Evolutionary conservation across 2,888 invertebrate species (phyloP), one percentile per base, ranked within the genome.

Genomic region (Vannuccia rotundouncinata): DNA sequence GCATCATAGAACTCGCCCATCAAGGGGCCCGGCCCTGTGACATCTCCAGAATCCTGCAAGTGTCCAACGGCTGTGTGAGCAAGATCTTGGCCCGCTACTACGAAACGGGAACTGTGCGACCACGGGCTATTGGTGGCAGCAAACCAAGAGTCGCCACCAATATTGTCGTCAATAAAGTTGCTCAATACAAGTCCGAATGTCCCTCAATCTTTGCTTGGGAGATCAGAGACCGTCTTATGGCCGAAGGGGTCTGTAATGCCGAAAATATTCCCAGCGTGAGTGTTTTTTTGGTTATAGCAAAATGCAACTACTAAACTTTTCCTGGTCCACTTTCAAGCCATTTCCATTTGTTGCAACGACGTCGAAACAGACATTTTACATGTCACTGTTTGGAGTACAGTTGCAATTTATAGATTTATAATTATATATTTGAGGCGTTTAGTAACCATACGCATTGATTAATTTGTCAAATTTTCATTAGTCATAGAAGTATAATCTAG

Each of bases 171-270:
- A 92, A 91, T 87, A 95, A 95, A 89, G 95, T 97, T 83, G 94
- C 95, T 60, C 92, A 93, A 85, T 97, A 95, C 91, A 97, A 97
- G 89, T 90, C 95, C 59, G 96, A 97, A 88, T 95, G 95, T 87
- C 96, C 96, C 25, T 95, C 95, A 82, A 97, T 97, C 89, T 97
- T 97, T 90, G 96, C 96, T 29, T 97, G 96, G 96, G 96, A 97
- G 90, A 97, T 97, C 87, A 90, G 96, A 80, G 96, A 97, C 88
- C 92, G 95, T 85, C 91, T 97, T 85, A 91, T 96, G 31, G 93
- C 93, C 83, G 96, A 97, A 86, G 94, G 93, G 76, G 93, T 95
- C 83, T 97, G 96, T 90, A 93, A 93, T 83, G 94, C 94, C 85
- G 96, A 97, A 89, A 96, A 96, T 89, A 95, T 96, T 85, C 96